These are phyloP conservation scores for Cataglyphis rosenhaueri DNA, from an alignment of 2,888 invertebrate species.

Conservation along the genomic window DNA sequence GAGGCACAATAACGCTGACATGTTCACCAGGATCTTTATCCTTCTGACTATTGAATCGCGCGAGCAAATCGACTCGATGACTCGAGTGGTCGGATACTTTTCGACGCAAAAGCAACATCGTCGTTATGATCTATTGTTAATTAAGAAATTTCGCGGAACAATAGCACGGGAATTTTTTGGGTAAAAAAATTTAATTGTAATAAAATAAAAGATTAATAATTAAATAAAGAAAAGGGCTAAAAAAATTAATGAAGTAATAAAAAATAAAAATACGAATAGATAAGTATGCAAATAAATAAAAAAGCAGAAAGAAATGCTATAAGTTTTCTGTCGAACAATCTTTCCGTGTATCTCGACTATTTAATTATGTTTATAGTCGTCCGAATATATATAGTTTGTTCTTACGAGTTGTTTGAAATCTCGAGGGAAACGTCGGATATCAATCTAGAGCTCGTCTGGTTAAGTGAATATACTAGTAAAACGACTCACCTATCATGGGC, in stretches of 20 bases:
- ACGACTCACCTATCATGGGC: conserved; percentile 84
- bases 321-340: not conserved
- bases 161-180: not conserved
- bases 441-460: not conserved
- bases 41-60: conserved; percentile 31
- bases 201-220: conserved; percentile 23
- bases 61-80: conserved; percentile 14
- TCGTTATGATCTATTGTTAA: not conserved
- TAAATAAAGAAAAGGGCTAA: not conserved
- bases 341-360: not conserved
- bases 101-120: conserved; percentile 5
- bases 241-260: not conserved
- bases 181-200: not conserved
- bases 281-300: not conserved
- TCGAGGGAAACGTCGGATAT: not conserved
- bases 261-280: not conserved
- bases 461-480: not conserved
- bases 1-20: conserved; percentile 44
- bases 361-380: not conserved
- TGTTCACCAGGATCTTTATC: conserved; percentile 18
- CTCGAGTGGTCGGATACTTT: conserved; percentile 7
- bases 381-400: conserved; percentile 19
- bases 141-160: not conserved
- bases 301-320: not conserved
- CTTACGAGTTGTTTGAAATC: conserved; percentile 8